Evolutionary conservation across 2,888 invertebrate genomes (phyloP), one percentile per base, ranked within the genome.

Genomic region (Busseola fusca): DNA sequence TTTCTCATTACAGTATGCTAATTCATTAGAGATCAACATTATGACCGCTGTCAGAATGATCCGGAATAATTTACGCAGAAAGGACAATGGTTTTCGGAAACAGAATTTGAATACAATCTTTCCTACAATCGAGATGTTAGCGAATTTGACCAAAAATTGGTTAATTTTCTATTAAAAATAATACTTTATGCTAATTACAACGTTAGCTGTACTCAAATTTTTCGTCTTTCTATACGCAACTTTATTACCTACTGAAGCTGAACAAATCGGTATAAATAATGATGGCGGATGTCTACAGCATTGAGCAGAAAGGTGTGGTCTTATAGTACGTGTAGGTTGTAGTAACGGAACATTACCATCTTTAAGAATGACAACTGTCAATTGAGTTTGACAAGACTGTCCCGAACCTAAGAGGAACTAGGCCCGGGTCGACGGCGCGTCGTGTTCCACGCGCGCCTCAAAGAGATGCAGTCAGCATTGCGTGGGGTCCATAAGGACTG

Each of bases 1-100:
- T 85, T 85, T 71, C 62, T 66, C 72, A 68, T 74, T 57, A 73
- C 74, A 68, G 40, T 72, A 83, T 84, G 78, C 65, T 76, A 81
- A 84, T 83, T 85, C 48, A 78, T 81, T 76, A 72, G 71, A 81
- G 73, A 73, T 72, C 69, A 72, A 76, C 72, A 78, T 81, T 69
- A 76, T 78, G 74, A 83, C 76, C 74, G 72, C 76, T 74, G 64
- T 72, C 64, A 64, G 64, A 78, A 83, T 68, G 52, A 64, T 69
- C 42, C 67, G 59, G 67, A 40, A 78, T 80, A 60, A 79, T 69
- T 82, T 69, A 65, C 30, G 14, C 56, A 60, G 42, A 21, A 58
- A 69, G 59, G 63, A 78, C 73, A 64, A 57, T 57, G 54, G 52
- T 34, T 34, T 66, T 64, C 45, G 64, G 64, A 64, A 69, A 69